Evolutionary conservation across 2,888 invertebrate genomes (phyloP).

Genomic region (Phyto melanocephala): DNA sequence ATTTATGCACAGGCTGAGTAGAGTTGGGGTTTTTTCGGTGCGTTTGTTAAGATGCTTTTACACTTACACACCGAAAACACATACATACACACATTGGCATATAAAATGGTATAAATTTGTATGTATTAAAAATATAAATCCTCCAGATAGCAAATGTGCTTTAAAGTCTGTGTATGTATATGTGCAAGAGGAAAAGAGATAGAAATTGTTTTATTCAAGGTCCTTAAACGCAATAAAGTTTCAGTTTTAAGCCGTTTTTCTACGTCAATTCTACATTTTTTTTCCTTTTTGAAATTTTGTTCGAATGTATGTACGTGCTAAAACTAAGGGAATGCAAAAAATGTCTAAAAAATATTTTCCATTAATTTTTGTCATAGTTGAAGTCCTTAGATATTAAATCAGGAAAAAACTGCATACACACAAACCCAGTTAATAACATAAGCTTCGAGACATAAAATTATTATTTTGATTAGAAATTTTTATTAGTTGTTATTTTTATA

Average conservation of each 20-base stretch:
- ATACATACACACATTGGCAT: neutral
- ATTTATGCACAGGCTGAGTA: constrained; percentile 25
- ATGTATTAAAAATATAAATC: constrained; percentile 33
- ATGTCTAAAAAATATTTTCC: constrained; percentile 71
- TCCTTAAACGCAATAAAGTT: constrained; percentile 58
- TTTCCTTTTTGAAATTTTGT: constrained; percentile 10
- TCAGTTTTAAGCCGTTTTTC: constrained; percentile 53
- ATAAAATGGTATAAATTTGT: neutral
- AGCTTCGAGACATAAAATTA: no score
- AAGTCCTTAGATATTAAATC: constrained; percentile 64
- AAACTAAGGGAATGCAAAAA: constrained; percentile 5
- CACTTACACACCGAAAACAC: neutral
- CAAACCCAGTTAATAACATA: no score
- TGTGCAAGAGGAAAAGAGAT: neutral
- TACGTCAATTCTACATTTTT: constrained; percentile 21
- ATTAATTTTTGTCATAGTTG: constrained; percentile 77
- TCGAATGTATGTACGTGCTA: neutral
- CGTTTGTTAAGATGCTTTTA: constrained; percentile 42
- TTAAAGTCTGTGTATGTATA: neutral
- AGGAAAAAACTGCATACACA: constrained; percentile 10
- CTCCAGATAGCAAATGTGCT: neutral
- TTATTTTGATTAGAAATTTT: no score
- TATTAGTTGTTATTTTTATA: no score
- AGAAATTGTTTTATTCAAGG: constrained; percentile 39
- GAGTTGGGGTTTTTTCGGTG: constrained; percentile 19